Percentiles rank a stretch among this genome's conserved stretches.
Evolutionary conservation across 2,797 vertebrate genomes (phyloP).

Genomic region (Tapirus indicus): DNA sequence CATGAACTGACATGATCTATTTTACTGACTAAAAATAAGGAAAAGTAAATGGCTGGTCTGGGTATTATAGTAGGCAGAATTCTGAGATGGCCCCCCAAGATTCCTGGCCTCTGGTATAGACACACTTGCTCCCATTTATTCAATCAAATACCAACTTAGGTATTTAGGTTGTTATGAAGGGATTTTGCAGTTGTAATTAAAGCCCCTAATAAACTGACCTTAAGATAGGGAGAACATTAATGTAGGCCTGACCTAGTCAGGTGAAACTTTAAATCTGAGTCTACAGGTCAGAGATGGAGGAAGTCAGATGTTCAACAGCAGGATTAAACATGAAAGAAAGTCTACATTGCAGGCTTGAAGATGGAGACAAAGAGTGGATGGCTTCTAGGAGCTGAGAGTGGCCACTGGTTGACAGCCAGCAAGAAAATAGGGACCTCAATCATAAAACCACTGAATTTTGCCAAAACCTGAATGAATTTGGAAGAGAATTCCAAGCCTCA

Average conservation of each 20-base stretch:
- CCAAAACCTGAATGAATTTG: background rate
- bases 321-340: background rate
- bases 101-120: background rate
- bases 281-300: background rate
- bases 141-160: background rate
- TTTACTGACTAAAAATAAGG: background rate
- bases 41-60: background rate
- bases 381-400: background rate
- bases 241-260: background rate
- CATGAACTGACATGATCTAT: background rate
- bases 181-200: conserved; percentile 17
- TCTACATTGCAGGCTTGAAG: background rate
- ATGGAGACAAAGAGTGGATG: background rate
- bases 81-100: background rate
- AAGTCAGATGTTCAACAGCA: background rate
- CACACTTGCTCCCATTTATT: background rate
- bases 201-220: background rate
- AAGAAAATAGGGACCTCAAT: background rate
- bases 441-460: background rate
- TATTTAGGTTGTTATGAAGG: background rate
- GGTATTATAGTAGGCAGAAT: background rate
- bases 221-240: background rate
- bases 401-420: background rate
- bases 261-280: background rate
- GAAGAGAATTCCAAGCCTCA: background rate